A percentile compares a stretch with the other conserved stretches of the same genome.
These are phyloP conservation scores for Micrasema longulum DNA, from an alignment of 1,140 invertebrate genomes.

Conservation along the genomic window DNA sequence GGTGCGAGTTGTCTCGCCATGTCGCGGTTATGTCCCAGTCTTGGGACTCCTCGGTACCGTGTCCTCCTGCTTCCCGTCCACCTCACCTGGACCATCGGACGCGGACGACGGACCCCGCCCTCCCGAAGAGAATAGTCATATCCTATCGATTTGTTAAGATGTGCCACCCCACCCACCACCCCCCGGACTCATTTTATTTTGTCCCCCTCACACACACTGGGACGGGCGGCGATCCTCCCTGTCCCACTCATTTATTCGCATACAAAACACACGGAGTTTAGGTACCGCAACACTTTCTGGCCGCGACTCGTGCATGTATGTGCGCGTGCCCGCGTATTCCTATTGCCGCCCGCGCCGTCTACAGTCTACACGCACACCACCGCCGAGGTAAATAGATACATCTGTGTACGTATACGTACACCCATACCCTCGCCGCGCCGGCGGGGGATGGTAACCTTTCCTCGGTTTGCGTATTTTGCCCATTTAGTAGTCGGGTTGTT, in stretches of 20 bases:
- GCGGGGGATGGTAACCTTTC: conserved; percentile 40
- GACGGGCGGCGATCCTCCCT: conserved; percentile 31
- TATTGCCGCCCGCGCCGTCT: conserved; percentile 26
- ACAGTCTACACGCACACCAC: conserved; percentile 29
- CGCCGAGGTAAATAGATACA: conserved; percentile 33
- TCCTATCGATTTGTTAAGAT: conserved; percentile 73
- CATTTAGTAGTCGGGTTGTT: conserved; percentile 42
- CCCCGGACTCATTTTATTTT: conserved; percentile 44
- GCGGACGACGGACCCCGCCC: conserved; percentile 23
- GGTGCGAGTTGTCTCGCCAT: too few relatives aligned
- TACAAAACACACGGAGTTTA: conserved; percentile 52
- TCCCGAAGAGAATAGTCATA: conserved; percentile 65
- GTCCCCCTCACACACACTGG: conserved; percentile 35
- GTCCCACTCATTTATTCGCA: conserved; percentile 54
- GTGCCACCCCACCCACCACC: conserved; percentile 45
- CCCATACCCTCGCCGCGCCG: neutral
- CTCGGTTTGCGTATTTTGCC: conserved; percentile 46
- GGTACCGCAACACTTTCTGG: conserved; percentile 41
- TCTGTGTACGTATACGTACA: conserved; percentile 26
- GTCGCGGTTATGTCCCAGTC: too few relatives aligned
- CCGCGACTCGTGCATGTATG: conserved; percentile 22
- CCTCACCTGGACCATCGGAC: conserved; percentile 25
- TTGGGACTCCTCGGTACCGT: too few relatives aligned
- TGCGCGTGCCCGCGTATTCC: conserved; percentile 29
- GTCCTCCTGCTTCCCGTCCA: neutral